Evolutionary conservation across 2,113 vertebrate genomes (phyloP).

Genomic region (Neoarius graeffei): DNA sequence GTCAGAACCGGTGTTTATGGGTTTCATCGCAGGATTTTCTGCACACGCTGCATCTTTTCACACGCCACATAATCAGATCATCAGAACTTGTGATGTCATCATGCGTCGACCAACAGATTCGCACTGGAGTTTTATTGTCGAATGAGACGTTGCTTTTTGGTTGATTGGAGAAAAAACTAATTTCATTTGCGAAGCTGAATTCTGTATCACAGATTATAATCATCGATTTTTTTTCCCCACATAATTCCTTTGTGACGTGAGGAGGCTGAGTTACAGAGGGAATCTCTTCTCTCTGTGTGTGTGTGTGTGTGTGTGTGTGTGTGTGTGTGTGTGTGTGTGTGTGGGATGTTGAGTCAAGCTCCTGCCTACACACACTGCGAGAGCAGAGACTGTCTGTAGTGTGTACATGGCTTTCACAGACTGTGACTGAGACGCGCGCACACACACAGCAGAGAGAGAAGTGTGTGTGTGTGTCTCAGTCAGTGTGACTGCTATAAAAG

Average conservation of each 20-base stretch:
- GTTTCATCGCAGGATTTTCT: background rate
- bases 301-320: slow-evolving; percentile 10
- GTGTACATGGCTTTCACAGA: background rate
- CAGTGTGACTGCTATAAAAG: background rate
- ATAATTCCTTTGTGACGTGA: background rate
- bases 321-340: background rate
- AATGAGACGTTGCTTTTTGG: background rate
- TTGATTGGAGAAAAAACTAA: background rate
- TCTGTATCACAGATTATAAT: background rate
- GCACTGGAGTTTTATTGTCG: background rate
- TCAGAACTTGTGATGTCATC: background rate
- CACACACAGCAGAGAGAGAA: background rate
- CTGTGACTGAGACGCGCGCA: background rate
- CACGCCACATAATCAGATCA: background rate
- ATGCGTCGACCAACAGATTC: background rate
- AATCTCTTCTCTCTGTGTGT: background rate
- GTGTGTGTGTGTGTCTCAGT: background rate
- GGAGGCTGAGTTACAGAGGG: background rate
- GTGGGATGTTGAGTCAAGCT: background rate
- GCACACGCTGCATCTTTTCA: background rate
- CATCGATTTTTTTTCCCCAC: background rate
- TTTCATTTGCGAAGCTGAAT: too few species aligned
- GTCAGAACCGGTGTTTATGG: background rate
- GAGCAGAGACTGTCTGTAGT: slow-evolving; percentile 7
- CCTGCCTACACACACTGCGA: slow-evolving; percentile 2